phyloP scores from a whole-genome alignment of 2,113 vertebrate genomes.

The Centropus unirufus region DNA sequence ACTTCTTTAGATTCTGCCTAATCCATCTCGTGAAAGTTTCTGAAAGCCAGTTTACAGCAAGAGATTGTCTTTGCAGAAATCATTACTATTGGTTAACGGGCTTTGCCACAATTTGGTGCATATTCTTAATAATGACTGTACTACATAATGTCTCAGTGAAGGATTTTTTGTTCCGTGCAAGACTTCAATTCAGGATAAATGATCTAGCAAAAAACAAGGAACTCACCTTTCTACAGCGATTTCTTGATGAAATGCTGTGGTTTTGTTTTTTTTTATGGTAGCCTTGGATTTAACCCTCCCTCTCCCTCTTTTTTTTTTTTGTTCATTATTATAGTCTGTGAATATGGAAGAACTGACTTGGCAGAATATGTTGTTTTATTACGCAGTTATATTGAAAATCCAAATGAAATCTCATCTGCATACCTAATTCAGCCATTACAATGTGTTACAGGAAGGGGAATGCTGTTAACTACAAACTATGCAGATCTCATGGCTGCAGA shows the following conservation, averaged over 20 bases:
- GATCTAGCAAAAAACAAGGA: not conserved
- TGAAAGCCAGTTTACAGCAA: not conserved
- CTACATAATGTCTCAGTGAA: not conserved
- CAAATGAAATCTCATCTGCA: not conserved
- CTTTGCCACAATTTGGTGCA: not conserved
- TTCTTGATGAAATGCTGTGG: not conserved
- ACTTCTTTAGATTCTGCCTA: not conserved
- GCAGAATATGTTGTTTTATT: not conserved
- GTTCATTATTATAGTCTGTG: not conserved
- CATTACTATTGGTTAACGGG: not conserved
- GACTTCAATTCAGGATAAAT: not conserved
- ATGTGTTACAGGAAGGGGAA: not conserved
- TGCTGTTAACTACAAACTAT: not conserved
- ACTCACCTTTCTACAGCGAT: not conserved
- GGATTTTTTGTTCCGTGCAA: not conserved
- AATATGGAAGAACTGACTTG: not conserved
- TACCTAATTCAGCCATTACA: not conserved
- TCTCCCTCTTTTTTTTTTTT: not conserved
- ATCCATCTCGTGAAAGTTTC: not conserved
- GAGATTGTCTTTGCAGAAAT: not conserved
- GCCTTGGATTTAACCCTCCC: not conserved
- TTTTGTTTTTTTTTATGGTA: not conserved
- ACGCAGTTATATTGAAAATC: not conserved
- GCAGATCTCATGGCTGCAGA: not conserved
- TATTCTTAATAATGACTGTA: not conserved